These are phyloP conservation scores for Sphaerophoria rueppellii DNA, from an alignment of 2,888 invertebrate genomes.

Conservation along the genomic window DNA sequence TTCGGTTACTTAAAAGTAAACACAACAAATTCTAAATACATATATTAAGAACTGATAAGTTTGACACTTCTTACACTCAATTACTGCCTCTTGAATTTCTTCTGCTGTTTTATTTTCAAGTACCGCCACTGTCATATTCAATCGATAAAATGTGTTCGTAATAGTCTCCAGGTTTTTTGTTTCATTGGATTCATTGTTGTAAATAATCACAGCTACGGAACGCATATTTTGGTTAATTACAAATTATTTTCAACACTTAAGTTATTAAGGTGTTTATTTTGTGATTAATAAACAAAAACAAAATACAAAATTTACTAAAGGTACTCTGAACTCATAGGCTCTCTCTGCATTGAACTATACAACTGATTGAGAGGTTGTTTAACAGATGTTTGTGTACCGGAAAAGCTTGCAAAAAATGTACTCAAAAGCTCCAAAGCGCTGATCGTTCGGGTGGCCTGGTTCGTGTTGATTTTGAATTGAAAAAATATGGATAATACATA, in stretches of 20 bases:
- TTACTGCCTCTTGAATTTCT: slow-evolving; percentile 14
- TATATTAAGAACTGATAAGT: too few relatives aligned
- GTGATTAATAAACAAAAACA: background rate
- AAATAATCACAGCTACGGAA: slow-evolving; percentile 26
- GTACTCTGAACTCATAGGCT: too few relatives aligned
- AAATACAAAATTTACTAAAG: too few relatives aligned
- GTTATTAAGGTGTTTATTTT: background rate
- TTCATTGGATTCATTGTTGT: slow-evolving; percentile 20
- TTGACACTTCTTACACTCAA: slow-evolving; percentile 13
- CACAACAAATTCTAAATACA: too few relatives aligned
- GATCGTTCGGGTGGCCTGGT: too few relatives aligned
- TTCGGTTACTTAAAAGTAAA: slow-evolving; percentile 7
- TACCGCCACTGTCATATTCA: slow-evolving; percentile 4
- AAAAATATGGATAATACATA: too few relatives aligned
- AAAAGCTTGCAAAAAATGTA: too few relatives aligned
- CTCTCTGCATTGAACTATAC: too few relatives aligned
- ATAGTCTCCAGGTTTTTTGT: slow-evolving; percentile 2
- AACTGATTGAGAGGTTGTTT: too few relatives aligned
- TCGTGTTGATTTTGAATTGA: too few relatives aligned
- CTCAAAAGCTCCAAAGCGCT: too few relatives aligned
- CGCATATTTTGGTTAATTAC: background rate
- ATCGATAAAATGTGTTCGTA: slow-evolving; percentile 5
- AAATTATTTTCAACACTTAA: background rate
- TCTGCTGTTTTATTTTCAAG: slow-evolving; percentile 15
- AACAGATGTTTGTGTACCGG: too few relatives aligned